phyloP scores from a whole-genome alignment of 2,797 vertebrate genomes.

The Apogon talboti region DNA sequence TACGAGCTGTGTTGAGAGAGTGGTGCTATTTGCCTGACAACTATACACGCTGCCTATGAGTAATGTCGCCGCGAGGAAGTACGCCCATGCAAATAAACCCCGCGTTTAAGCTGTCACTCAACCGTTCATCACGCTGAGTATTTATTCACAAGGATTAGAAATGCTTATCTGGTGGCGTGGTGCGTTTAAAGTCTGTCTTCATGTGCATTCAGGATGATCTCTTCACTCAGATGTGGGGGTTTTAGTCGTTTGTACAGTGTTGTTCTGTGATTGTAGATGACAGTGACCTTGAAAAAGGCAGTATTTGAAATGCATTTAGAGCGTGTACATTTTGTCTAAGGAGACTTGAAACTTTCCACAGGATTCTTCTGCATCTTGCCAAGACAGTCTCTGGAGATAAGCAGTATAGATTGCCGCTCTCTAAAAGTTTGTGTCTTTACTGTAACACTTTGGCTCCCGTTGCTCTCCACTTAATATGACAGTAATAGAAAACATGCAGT shows the following conservation, averaged over 20 bases:
- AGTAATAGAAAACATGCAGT: conserved; percentile 62
- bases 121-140: conserved; percentile 60
- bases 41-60: conserved; percentile 54
- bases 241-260: conserved; percentile 28
- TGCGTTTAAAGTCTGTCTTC: conserved; percentile 37
- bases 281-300: conserved; percentile 16
- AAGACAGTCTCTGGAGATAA: conserved; percentile 41
- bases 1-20: conserved; percentile 47
- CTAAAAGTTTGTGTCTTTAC: conserved; percentile 56
- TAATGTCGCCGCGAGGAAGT: conserved; percentile 67
- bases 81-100: conserved; percentile 63
- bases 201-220: conserved; percentile 32
- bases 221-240: conserved; percentile 40
- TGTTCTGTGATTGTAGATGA: conserved; percentile 27
- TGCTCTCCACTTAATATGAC: conserved; percentile 40
- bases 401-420: conserved; percentile 30
- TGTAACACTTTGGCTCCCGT: conserved; percentile 47
- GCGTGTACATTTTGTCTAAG: conserved; percentile 34
- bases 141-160: conserved; percentile 64
- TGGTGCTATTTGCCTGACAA: conserved; percentile 63
- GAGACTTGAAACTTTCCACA: conserved; percentile 45
- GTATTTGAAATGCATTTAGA: conserved; percentile 25
- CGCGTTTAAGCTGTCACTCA: conserved; percentile 71
- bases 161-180: conserved; percentile 64
- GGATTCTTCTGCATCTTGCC: conserved; percentile 29